phyloP scores from a whole-genome alignment of 2,888 invertebrate species.

The Quadriops clusia region DNA sequence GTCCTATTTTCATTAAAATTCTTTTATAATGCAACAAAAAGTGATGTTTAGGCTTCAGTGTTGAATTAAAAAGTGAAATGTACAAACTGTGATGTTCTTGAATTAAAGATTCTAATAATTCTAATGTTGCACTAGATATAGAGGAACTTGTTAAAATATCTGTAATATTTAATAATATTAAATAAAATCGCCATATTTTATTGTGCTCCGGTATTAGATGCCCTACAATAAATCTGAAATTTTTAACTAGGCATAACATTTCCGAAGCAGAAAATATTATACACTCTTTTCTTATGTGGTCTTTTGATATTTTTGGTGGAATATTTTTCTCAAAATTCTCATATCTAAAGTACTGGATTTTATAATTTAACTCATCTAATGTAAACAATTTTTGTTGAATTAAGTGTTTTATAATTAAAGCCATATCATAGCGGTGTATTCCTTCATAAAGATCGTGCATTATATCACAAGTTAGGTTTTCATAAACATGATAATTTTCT shows the following conservation, averaged over 20 bases:
- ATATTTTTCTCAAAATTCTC: conserved; percentile 15
- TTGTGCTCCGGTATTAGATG: conserved; percentile 14
- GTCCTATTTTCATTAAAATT: conserved; percentile 11
- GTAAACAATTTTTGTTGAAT: conserved; percentile 13
- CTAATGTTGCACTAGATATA: conserved; percentile 6
- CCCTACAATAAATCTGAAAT: conserved; percentile 18
- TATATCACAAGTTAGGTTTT: conserved; percentile 24
- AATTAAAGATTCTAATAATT: conserved; percentile 9
- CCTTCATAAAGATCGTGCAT: conserved; percentile 26
- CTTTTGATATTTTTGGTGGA: conserved; percentile 17
- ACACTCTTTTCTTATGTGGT: conserved; percentile 15
- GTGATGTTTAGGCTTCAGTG: conserved; percentile 11
- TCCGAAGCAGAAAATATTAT: conserved; percentile 19
- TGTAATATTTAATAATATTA: conserved; percentile 12
- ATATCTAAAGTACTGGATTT: conserved; percentile 18
- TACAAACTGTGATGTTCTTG: conserved; percentile 12
- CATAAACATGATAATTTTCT: conserved; percentile 21
- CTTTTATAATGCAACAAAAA: conserved; percentile 9
- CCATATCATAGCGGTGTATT: conserved; percentile 22
- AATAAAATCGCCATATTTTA: conserved; percentile 15
- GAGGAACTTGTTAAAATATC: conserved; percentile 8
- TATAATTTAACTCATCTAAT: conserved; percentile 16
- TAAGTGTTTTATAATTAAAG: conserved; percentile 18
- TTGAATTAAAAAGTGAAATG: conserved; percentile 11
- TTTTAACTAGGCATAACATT: conserved; percentile 18